Base-by-base conservation (phyloP, 1,140 invertebrate species). In the Ctenoplectra terminalis region DNA sequence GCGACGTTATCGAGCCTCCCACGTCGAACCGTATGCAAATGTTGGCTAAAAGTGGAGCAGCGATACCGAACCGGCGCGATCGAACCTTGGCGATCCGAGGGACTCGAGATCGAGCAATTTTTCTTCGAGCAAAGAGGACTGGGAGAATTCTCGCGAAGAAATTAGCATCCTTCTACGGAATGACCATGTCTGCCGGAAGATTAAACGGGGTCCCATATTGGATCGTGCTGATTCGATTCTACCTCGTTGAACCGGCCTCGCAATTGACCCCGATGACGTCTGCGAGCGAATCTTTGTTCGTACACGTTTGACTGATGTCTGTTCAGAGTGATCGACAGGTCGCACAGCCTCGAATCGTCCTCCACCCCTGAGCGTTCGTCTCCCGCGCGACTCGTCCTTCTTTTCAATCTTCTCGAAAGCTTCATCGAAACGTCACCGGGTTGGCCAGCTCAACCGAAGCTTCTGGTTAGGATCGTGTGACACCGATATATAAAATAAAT, bases 181-280 rank as follows among this genome's bases (percentile, higher is more conserved):
- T n/a, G n/a, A n/a, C n/a, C n/a, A n/a, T n/a, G n/a, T n/a, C n/a
- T n/a, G n/a, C n/a, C n/a, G n/a, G n/a, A n/a, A n/a, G n/a, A n/a
- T n/a, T n/a, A n/a, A n/a, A n/a, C n/a, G n/a, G n/a, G n/a, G n/a
- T n/a, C n/a, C 29, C 66, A 71, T 70, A 70, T 78, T 71, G 75
- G 75, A 60, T 71, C 75, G 66, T 70, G 66, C 75, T 70, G 75
- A 78, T 78, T 78, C 52, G 75, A 78, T 78, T 71, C 66, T 48
- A 48, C 40, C 64, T 78, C 66, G 75, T 78, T 78, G 29, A 71
- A 67, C 29, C 23, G 66, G 13, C 26, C 40, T 26, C 40, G 23
- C 75, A 70, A 78, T 78, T 78, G 66, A 78, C 75, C 75, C 52
- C 75, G 75, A 70, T 70, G 66, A 78, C 66, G 64, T 70, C 61